Evolutionary conservation across 2,797 vertebrate species (phyloP).

Genomic region (Pseudochromis fuscus): DNA sequence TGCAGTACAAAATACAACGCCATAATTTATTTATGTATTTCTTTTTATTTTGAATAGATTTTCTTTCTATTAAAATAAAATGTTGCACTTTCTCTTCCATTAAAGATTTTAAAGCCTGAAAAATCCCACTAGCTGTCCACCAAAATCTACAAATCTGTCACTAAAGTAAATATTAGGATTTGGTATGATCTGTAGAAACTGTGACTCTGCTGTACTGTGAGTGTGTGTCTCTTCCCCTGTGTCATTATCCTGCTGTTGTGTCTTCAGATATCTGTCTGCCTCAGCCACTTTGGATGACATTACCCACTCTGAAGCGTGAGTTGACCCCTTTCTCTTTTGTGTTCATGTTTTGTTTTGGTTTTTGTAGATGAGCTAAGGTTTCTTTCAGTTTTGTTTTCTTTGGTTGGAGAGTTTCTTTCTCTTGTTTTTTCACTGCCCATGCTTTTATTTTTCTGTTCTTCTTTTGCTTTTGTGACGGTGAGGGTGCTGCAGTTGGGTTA

Average conservation of each 20-base stretch:
- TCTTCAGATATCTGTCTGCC: slow-evolving; percentile 94
- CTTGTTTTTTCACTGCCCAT: background rate
- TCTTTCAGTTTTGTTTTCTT: slow-evolving; percentile 43
- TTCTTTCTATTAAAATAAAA: too few relatives aligned
- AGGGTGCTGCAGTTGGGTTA: background rate
- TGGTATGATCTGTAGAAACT: background rate
- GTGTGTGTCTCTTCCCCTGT: slow-evolving; percentile 63
- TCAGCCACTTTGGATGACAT: slow-evolving; percentile 93
- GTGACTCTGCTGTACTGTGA: slow-evolving; percentile 44
- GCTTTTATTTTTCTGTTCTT: slow-evolving; percentile 3
- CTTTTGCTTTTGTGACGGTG: slow-evolving; percentile 11
- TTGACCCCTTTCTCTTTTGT: slow-evolving; percentile 74
- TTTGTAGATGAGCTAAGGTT: slow-evolving; percentile 43
- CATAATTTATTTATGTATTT: too few relatives aligned
- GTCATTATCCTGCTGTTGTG: slow-evolving; percentile 86
- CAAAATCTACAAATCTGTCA: too few relatives aligned
- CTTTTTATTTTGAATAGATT: too few relatives aligned
- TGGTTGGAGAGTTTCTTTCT: background rate
- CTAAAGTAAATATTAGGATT: too few relatives aligned
- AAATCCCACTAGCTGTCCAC: too few relatives aligned
- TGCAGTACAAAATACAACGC: too few relatives aligned
- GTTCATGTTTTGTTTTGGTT: slow-evolving; percentile 40
- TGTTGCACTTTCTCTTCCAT: too few relatives aligned
- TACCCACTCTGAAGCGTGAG: slow-evolving; percentile 92
- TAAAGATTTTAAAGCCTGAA: too few relatives aligned